phyloP scores from a whole-genome alignment of 2,113 vertebrate species.

The Menura novaehollandiae region DNA sequence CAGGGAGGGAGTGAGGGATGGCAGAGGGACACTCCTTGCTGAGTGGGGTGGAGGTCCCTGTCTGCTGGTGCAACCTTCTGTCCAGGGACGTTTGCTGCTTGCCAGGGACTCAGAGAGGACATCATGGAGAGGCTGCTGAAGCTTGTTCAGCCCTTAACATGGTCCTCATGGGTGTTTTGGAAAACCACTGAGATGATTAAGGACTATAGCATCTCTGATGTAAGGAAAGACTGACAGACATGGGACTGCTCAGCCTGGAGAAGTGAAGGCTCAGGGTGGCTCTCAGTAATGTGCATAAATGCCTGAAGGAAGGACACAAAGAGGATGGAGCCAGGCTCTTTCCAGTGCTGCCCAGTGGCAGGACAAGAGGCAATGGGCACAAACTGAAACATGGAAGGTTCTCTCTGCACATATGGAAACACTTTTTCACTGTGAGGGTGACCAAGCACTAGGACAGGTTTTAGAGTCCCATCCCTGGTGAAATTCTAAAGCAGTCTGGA shows the following conservation, averaged over 20 bases:
- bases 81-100: background rate
- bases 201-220: background rate
- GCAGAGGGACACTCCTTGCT: background rate
- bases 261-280: background rate
- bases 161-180: background rate
- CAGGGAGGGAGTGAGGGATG: background rate
- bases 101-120: background rate
- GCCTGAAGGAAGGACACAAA: background rate
- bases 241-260: background rate
- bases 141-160: accelerated
- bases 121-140: background rate
- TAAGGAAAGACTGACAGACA: background rate
- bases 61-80: background rate
- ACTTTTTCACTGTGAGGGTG: background rate
- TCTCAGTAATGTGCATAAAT: background rate
- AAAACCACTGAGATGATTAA: background rate
- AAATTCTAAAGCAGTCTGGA: background rate
- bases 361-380: background rate
- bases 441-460: background rate
- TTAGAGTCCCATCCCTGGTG: background rate
- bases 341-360: background rate
- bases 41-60: background rate
- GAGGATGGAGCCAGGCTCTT: background rate
- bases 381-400: accelerated
- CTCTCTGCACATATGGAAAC: background rate